Conservation (phyloP, 2,113 vertebrate genomes). For the Fregata magnificens region DNA sequence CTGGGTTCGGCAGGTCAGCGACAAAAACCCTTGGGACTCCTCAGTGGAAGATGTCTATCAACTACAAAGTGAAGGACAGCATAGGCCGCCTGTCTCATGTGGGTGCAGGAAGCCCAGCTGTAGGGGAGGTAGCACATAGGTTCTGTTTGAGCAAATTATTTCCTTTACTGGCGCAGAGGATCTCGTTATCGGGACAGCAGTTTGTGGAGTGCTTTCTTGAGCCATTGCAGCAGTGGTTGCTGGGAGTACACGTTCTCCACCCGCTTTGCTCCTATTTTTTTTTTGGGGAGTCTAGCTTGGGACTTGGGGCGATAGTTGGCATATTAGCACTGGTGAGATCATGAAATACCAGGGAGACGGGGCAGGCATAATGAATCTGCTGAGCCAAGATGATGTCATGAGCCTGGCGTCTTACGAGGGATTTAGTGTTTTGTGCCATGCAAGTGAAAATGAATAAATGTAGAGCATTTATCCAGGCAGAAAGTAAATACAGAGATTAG, state of each 20-base stretch:
- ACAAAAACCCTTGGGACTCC: background rate
- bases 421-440: conserved; percentile 54
- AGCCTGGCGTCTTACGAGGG: background rate
- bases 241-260: background rate
- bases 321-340: background rate
- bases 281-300: background rate
- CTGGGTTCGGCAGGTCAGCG: background rate
- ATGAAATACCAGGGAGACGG: background rate
- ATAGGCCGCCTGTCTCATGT: fast-evolving
- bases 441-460: conserved; percentile 33
- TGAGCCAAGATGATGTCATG: conserved; percentile 55
- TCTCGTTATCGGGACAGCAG: background rate
- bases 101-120: conserved; percentile 4
- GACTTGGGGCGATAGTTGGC: background rate
- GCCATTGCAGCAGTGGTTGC: background rate
- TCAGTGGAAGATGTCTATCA: background rate
- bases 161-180: background rate
- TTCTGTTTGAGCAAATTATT: background rate
- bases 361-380: conserved; percentile 24
- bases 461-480: conserved; percentile 6
- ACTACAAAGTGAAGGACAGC: background rate
- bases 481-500: conserved; percentile 66
- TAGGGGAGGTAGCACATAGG: background rate
- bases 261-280: background rate
- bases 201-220: background rate